Evolutionary conservation across 1,140 invertebrate species (phyloP).

Genomic region (Drosophila nannoptera): DNA sequence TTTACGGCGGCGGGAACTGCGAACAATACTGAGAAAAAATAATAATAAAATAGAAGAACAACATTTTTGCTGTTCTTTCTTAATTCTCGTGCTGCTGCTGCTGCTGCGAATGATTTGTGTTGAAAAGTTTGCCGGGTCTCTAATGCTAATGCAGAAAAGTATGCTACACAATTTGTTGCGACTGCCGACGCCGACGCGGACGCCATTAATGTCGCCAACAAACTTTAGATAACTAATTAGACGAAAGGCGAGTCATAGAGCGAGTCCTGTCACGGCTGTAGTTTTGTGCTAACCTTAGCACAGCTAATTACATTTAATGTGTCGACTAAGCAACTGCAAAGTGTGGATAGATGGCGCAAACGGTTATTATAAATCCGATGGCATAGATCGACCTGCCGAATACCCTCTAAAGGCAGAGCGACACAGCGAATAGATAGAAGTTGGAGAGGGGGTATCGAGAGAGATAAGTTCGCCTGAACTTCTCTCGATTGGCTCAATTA

Average conservation of each 20-base stretch:
- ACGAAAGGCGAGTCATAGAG: constrained; percentile 39
- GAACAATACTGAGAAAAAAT: constrained; percentile 28
- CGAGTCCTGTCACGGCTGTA: constrained; percentile 38
- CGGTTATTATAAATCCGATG: constrained; percentile 57
- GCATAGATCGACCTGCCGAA: background rate
- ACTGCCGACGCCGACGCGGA: constrained; percentile 13
- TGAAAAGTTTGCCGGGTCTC: constrained; percentile 33
- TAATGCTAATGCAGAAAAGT: constrained; percentile 65
- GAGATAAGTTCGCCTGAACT: background rate
- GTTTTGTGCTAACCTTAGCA: constrained; percentile 73
- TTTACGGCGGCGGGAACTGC: constrained; percentile 49
- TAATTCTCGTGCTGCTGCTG: constrained; percentile 35
- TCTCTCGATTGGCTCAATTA: background rate
- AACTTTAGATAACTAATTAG: constrained; percentile 77
- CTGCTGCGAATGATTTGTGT: constrained; percentile 60
- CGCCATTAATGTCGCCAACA: constrained; percentile 72
- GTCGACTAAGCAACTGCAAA: constrained; percentile 71
- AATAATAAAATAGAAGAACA: constrained; percentile 21
- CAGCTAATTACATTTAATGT: constrained; percentile 77
- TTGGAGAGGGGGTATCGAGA: background rate
- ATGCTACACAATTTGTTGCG: constrained; percentile 58
- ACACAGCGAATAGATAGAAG: background rate
- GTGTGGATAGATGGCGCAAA: constrained; percentile 43
- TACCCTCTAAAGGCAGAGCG: constrained; percentile 5
- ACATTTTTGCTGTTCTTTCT: constrained; percentile 17